Percentiles rank a stretch among this genome's conserved stretches.
These are phyloP conservation scores for Denticeps clupeoides DNA, from an alignment of 2,797 vertebrate genomes.

Conservation along the genomic window DNA sequence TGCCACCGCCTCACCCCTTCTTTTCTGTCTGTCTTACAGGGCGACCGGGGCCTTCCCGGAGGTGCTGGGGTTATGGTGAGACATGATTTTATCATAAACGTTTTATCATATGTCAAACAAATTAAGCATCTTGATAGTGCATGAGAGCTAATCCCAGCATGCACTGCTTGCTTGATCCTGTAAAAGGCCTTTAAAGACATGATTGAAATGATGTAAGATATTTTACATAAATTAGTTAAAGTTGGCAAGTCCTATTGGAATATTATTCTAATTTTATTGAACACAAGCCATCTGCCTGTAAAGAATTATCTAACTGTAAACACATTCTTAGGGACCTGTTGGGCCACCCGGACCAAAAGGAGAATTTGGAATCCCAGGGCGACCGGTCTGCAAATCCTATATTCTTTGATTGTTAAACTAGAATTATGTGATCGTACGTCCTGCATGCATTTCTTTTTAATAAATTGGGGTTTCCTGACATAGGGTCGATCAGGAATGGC, in stretches of 20 bases:
- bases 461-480: constrained; percentile 12
- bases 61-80: constrained; percentile 43
- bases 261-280: too few relatives aligned
- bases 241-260: too few relatives aligned
- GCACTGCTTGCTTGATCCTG: too few relatives aligned
- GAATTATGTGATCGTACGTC: neutral
- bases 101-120: neutral
- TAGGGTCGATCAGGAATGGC: constrained; percentile 79
- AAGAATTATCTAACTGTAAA: too few relatives aligned
- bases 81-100: neutral
- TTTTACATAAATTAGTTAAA: too few relatives aligned
- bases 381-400: constrained; percentile 63
- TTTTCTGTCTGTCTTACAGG: too few relatives aligned
- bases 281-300: too few relatives aligned
- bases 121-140: too few relatives aligned
- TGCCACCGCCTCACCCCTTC: neutral
- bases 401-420: neutral
- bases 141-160: too few relatives aligned
- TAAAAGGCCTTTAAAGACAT: too few relatives aligned
- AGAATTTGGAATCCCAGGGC: constrained; percentile 82
- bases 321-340: constrained; percentile 76
- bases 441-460: neutral
- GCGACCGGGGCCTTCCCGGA: constrained; percentile 68
- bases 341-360: constrained; percentile 79
- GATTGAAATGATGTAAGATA: too few relatives aligned